Base-by-base conservation (phyloP, 2,888 invertebrate species). In the Caenorhabditis becei region DNA sequence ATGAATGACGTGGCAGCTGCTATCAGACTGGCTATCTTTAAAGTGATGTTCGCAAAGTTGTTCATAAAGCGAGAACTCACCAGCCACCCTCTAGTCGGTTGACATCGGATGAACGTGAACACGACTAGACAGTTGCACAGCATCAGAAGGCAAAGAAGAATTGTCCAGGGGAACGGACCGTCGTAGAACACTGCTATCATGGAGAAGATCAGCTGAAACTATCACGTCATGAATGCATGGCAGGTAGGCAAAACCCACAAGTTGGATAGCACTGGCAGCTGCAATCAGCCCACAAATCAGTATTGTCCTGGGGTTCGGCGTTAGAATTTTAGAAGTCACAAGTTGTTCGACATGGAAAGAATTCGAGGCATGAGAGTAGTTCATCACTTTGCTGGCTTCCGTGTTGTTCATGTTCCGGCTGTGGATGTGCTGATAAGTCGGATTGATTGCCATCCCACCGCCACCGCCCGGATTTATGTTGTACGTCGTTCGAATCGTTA, bases 181-280 rank as follows among this genome's bases (percentile, higher is more conserved):
- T 90, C 90, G 80, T 87, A 91, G 83, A 90, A 90, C 16, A 89
- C 71, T 53, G 88, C 88, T 18, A 90, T 88, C 32, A 87, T 77
- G 47, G 89, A 79, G 66, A 90, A 90, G 54, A 90, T 88, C 23
- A 89, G 63, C 89, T 89, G 84, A 65, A 87, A 74, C 20, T 2
- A 8, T 1, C 14, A 11, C 11, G 8, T 66, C n/a, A 47, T 4
- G 35, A 35, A 24, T 24, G 24, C 7, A 37, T 37, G 18, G 32
- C 10, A 62, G 1, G 28, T 24, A 44, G 18, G 28, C 14, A 11
- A 32, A 35, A 41, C 75, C 65, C 71, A 89, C 86, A 79, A 90
- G 66, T 79, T 91, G 89, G 37, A 90, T 69, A 8, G 90, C 89
- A 56, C 89, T 83, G 1, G 87, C 90, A 44, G 90, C 84, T 7